Conservation (phyloP, 2,888 invertebrate species). For the Tillus elongatus region DNA sequence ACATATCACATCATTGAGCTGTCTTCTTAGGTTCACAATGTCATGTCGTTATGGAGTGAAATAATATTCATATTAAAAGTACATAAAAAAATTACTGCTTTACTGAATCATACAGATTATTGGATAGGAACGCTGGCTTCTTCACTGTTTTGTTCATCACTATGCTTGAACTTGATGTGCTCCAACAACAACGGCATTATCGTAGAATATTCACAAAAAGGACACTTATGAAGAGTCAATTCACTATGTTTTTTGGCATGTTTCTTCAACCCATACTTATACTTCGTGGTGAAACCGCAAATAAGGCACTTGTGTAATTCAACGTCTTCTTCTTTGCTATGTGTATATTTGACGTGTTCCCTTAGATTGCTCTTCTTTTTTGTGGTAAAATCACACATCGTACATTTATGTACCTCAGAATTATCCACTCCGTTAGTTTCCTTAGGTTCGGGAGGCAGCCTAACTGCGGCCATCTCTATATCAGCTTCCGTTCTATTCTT, state of each 20-base stretch:
- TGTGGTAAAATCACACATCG: neutral
- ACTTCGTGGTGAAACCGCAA: neutral
- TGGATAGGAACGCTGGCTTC: no score
- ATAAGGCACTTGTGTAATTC: neutral
- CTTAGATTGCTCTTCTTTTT: slow-evolving; percentile 1
- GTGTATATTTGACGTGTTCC: slow-evolving; percentile 1
- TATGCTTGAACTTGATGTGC: slow-evolving; percentile 3
- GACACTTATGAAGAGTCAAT: neutral
- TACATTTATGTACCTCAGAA: neutral
- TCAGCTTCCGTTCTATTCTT: neutral
- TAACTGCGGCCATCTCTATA: no score
- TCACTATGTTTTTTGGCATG: neutral
- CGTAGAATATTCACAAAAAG: neutral
- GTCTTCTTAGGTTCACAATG: no score
- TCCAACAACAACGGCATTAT: neutral
- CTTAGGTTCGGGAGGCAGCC: neutral
- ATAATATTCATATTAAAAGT: no score
- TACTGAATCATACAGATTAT: no score
- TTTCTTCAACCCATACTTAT: slow-evolving; percentile 2
- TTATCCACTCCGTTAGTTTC: neutral
- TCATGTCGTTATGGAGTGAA: no score
- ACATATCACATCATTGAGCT: no score
- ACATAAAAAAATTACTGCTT: no score
- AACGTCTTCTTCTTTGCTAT: neutral
- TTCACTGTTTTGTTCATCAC: no score